These are phyloP conservation scores for Bovichtus diacanthus DNA, from an alignment of 2,797 vertebrate species.

Conservation along the genomic window DNA sequence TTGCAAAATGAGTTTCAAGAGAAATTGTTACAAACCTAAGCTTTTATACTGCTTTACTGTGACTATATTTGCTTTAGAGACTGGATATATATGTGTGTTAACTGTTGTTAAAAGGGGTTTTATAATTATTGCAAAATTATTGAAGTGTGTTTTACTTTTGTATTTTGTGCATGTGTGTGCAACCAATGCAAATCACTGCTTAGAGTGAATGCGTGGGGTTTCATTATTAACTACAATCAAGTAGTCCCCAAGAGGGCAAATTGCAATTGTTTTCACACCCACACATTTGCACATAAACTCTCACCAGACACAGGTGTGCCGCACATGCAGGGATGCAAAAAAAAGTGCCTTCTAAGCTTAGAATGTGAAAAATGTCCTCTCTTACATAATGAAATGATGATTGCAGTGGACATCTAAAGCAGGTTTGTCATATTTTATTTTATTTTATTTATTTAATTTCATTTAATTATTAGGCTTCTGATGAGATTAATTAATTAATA, in stretches of 20 bases:
- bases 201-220: slow-evolving; percentile 23
- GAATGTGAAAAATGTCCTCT: slow-evolving; percentile 26
- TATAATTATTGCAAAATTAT: slow-evolving; percentile 16
- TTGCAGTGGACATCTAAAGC: slow-evolving; percentile 47
- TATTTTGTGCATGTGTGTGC: slow-evolving; percentile 37
- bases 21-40: background rate
- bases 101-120: slow-evolving; percentile 1
- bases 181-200: slow-evolving; percentile 47
- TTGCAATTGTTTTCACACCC: slow-evolving; percentile 10
- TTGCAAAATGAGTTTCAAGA: slow-evolving; percentile 5
- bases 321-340: background rate
- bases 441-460: too few relatives aligned
- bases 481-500: too few relatives aligned
- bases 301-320: slow-evolving; percentile 25
- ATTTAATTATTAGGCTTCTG: slow-evolving; percentile 30
- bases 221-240: slow-evolving; percentile 55
- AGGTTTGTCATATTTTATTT: slow-evolving; percentile 47
- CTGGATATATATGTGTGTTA: slow-evolving; percentile 5
- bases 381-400: slow-evolving; percentile 30
- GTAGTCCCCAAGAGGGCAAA: slow-evolving; percentile 18
- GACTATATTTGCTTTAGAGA: background rate
- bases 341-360: background rate
- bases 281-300: slow-evolving; percentile 5
- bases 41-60: background rate
- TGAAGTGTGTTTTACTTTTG: background rate